Conservation (phyloP, 1,140 invertebrate genomes). For the Radopholus similis region DNA sequence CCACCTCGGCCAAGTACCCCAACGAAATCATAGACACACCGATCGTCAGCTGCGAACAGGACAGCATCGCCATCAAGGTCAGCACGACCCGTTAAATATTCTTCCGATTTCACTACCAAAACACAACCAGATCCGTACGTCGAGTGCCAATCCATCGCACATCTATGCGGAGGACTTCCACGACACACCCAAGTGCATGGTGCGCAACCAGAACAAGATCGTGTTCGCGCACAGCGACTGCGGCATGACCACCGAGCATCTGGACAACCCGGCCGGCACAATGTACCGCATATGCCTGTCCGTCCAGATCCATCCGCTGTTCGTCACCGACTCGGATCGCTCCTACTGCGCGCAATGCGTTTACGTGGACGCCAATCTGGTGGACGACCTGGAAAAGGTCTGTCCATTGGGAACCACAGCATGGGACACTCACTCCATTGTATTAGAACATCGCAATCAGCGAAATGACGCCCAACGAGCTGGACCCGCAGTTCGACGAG, state of each 20-base stretch:
- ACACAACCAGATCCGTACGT: conserved; percentile 45
- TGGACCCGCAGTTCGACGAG: conserved; percentile 58
- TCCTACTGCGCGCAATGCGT: conserved; percentile 59
- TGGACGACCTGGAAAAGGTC: conserved; percentile 49
- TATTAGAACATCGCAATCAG: conserved; percentile 23
- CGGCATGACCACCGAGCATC: conserved; percentile 56
- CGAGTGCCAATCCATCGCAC: conserved; percentile 54
- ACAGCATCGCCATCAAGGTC: conserved; percentile 53
- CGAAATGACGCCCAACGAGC: conserved; percentile 31
- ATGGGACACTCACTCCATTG: background rate
- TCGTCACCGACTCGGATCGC: conserved; percentile 55
- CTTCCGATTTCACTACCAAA: background rate
- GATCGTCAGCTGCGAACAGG: conserved; percentile 54
- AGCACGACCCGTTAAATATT: background rate
- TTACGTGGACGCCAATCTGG: conserved; percentile 57
- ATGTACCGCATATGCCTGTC: conserved; percentile 53
- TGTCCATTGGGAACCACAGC: background rate
- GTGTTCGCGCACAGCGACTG: conserved; percentile 49
- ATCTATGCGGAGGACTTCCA: conserved; percentile 59
- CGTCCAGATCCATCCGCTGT: conserved; percentile 50
- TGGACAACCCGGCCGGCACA: conserved; percentile 52
- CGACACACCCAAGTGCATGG: conserved; percentile 47
- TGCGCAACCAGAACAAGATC: conserved; percentile 53
- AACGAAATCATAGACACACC: conserved; percentile 58
- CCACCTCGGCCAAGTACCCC: conserved; percentile 34